Base-by-base conservation (phyloP, 2,888 invertebrate species). In the Stenchaetothrips biformis region DNA sequence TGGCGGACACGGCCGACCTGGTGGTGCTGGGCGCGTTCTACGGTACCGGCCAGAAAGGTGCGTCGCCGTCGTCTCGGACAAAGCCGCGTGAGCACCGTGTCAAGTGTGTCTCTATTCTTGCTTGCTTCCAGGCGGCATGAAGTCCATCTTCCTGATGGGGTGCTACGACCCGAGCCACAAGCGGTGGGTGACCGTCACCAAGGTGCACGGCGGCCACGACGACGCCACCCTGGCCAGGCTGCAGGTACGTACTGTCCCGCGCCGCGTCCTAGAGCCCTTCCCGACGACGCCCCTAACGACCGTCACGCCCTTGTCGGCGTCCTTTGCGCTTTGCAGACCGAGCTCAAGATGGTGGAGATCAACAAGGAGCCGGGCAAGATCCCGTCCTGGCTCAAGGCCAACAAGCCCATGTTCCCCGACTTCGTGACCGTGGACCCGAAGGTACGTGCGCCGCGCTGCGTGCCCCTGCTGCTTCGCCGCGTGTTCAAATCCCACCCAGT, bases 1-100 rank as follows among this genome's bases (percentile, higher is more conserved):
- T 98, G 95, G 98, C 98, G 0, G 98, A 98, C 86, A 92, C 93
- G 0, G 97, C 97, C 49, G 98, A 98, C 89, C 90, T 98, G 82
- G 94, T 97, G 6, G 97, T 98, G 0, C 88, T 98, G 77, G 98
- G 98, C 25, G 97, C 96, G 79, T 98, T 97, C 93, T 98, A 94
- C 88, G 98, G 98, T 85, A 85, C 85, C 67, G 85, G 85, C 11
- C 83, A 85, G 78, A 85, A 85, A 83, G 85, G 85, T 84, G 77
- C 21, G 25, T 13, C 37, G 25, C 21, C 11, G 79, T 62, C 49
- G n/a, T 8, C 13, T n/a, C 16, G 2, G 18, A 47, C 16, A 49
- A 48, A 48, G 7, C 25, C 16, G 18, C n/a, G 62, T 79, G 11
- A 9, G 48, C 47, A 77, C 16, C 16, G 11, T 37, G 6, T n/a